A percentile compares a stretch with the other conserved stretches of the same genome.
These are phyloP conservation scores for Ricordea florida DNA, from an alignment of 92 coral and sea anemone genomes.

Conservation along the genomic window DNA sequence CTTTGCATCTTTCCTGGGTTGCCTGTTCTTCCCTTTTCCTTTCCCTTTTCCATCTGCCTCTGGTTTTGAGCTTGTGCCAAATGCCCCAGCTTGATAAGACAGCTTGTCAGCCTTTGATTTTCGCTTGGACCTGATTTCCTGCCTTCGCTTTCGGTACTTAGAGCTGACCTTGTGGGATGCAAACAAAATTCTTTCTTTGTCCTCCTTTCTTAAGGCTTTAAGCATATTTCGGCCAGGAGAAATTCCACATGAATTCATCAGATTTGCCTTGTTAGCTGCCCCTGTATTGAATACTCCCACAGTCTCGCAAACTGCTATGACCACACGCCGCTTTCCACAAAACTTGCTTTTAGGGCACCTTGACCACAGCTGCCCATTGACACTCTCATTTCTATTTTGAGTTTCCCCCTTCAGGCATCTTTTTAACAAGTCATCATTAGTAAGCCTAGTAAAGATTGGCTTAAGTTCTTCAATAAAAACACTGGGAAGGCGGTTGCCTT, in stretches of 20 bases:
- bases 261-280: constrained; percentile 44
- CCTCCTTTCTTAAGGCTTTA: constrained; percentile 14
- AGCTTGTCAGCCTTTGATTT: too few species aligned
- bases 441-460: constrained; percentile 16
- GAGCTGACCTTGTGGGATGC: constrained; percentile 37
- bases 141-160: constrained; percentile 44
- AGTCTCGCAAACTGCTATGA: constrained; percentile 61
- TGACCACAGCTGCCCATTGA: constrained; percentile 56
- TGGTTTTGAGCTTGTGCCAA: too few species aligned
- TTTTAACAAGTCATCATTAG: constrained; percentile 13
- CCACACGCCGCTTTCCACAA: too few species aligned
- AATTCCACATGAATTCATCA: constrained; percentile 40
- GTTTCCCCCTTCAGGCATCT: constrained; percentile 54
- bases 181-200: too few species aligned
- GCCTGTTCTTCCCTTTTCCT: not conserved
- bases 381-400: constrained; percentile 55
- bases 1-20: not conserved
- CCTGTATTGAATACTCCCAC: constrained; percentile 54
- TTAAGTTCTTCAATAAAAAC: constrained; percentile 23
- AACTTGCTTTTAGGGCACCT: constrained; percentile 53
- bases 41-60: too few species aligned
- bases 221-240: too few species aligned
- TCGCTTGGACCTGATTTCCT: too few species aligned
- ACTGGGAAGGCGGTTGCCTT: constrained; percentile 11
- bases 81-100: too few species aligned